Conservation (phyloP, 2,888 invertebrate species). For the Eupithecia pulchellata region DNA sequence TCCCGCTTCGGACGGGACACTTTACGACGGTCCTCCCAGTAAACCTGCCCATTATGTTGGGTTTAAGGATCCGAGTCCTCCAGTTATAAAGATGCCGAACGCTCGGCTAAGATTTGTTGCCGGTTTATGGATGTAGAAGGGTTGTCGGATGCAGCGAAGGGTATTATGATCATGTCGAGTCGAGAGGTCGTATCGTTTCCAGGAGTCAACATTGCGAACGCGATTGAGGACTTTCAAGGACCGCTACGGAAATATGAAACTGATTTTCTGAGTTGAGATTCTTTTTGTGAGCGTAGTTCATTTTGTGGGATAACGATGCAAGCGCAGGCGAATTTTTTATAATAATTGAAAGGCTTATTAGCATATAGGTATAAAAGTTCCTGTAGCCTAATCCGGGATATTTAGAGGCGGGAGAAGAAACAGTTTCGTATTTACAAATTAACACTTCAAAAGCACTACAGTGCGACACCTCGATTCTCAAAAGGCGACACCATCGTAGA, state of each 20-base stretch:
- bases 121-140: conserved; percentile 83
- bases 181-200: conserved; percentile 80
- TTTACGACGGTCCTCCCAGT: conserved; percentile 83
- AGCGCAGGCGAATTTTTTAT: conserved; percentile 22
- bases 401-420: conserved; percentile 29
- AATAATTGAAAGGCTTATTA: conserved; percentile 22
- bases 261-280: conserved; percentile 59
- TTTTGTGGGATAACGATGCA: conserved; percentile 43
- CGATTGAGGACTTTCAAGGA: conserved; percentile 75
- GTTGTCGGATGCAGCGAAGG: conserved; percentile 77
- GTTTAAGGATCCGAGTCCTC: conserved; percentile 82
- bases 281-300: conserved; percentile 44
- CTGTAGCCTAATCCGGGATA: not conserved
- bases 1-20: conserved; percentile 74
- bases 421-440: conserved; percentile 51
- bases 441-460: conserved; percentile 50
- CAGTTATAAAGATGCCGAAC: conserved; percentile 84
- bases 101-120: conserved; percentile 80
- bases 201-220: conserved; percentile 81
- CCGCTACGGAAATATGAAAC: conserved; percentile 68
- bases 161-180: conserved; percentile 83
- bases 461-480: conserved; percentile 54
- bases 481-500: conserved; percentile 58
- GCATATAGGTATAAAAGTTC: not conserved
- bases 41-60: conserved; percentile 84